Conservation (phyloP, 2,113 vertebrate species). For the Willisornis vidua region DNA sequence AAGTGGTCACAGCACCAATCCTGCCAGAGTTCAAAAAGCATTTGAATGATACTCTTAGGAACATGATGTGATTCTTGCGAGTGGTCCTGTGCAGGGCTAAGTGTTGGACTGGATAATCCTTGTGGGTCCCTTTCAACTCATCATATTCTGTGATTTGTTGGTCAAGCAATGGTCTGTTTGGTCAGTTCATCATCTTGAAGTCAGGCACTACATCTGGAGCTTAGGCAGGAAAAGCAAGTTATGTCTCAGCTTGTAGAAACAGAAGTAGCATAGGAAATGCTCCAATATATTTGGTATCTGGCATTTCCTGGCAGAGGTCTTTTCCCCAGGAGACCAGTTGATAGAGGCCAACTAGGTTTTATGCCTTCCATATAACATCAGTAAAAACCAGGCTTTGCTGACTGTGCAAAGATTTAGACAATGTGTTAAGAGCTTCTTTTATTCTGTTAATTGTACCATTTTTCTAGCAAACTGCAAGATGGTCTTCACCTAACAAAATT, state of each 20-base stretch:
- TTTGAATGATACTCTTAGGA: neutral
- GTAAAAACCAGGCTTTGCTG: neutral
- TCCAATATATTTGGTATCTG: neutral
- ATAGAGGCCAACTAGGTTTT: slow-evolving; percentile 14
- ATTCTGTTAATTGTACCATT: neutral
- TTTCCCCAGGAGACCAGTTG: neutral
- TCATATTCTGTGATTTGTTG: neutral
- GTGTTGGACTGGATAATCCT: neutral
- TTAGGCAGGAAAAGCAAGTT: neutral
- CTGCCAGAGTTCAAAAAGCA: neutral
- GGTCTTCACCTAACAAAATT: neutral
- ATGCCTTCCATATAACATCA: neutral
- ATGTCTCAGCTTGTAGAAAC: neutral
- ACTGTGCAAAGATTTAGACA: neutral
- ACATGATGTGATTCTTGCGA: neutral
- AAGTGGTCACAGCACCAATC: neutral
- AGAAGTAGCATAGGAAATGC: neutral
- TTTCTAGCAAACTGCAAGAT: neutral
- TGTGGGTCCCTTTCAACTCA: neutral
- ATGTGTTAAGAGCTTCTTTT: neutral
- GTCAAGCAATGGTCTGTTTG: accelerated
- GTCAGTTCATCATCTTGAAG: neutral
- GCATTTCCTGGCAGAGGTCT: neutral
- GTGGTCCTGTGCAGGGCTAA: neutral
- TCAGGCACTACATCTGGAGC: neutral